Conservation (phyloP, 2,797 vertebrate genomes). For the Myotis myotis region DNA sequence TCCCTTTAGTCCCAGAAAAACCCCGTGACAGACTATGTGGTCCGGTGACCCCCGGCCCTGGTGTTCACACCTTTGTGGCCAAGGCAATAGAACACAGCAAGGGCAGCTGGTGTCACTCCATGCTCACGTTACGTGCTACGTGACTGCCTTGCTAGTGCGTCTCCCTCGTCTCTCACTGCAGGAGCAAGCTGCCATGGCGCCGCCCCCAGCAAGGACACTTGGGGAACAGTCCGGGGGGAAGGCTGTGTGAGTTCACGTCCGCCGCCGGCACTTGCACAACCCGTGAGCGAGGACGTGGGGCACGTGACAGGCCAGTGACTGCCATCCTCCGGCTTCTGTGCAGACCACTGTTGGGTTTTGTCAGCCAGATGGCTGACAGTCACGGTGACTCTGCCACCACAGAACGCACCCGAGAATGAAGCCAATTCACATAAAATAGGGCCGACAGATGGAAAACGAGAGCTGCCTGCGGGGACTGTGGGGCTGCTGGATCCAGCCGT, state of each 20-base stretch:
- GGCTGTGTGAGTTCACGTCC: background rate
- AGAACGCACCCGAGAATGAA: background rate
- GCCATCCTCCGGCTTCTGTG: background rate
- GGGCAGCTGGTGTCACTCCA: accelerated
- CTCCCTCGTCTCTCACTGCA: background rate
- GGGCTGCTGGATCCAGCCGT: background rate
- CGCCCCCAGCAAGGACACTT: background rate
- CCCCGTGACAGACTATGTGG: background rate
- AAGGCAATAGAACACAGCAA: accelerated
- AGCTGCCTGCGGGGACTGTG: background rate
- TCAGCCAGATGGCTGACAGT: background rate
- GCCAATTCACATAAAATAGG: background rate
- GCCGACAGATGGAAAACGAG: background rate
- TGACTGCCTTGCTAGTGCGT: accelerated
- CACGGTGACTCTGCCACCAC: background rate
- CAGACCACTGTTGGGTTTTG: background rate
- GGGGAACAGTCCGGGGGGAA: background rate
- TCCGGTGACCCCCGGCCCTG: accelerated
- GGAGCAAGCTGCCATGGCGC: background rate
- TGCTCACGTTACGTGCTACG: accelerated
- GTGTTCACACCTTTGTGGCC: background rate
- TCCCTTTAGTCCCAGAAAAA: background rate
- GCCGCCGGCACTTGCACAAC: background rate
- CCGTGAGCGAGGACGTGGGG: accelerated
- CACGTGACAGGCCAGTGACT: background rate